A percentile compares a stretch with the other conserved stretches of the same genome.
Evolutionary conservation across 1,140 invertebrate genomes (phyloP).

Genomic region (Diploscapter pachys): DNA sequence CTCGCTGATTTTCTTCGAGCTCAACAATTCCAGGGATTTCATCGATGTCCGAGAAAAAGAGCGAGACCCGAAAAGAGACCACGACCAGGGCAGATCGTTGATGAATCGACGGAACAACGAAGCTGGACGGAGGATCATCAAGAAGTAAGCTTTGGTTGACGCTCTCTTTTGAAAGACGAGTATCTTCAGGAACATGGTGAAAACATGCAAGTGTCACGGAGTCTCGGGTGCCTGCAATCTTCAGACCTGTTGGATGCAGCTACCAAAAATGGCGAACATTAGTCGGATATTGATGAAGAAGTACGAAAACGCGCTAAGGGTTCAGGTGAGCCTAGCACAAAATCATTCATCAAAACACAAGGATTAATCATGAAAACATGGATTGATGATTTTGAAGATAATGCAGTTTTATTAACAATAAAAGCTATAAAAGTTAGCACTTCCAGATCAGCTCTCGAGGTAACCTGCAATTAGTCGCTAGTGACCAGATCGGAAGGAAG

Average conservation of each 20-base stretch:
- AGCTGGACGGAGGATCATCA: conserved; percentile 17
- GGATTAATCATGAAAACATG: too few relatives aligned
- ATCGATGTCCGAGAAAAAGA: conserved; percentile 44
- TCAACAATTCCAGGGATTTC: conserved; percentile 29
- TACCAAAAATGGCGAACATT: conserved; percentile 78
- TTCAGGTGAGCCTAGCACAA: conserved; percentile 61
- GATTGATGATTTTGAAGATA: background rate
- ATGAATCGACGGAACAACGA: conserved; percentile 46
- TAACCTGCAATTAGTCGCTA: conserved; percentile 35
- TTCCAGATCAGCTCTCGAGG: conserved; percentile 34
- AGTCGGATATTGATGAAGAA: conserved; percentile 68
- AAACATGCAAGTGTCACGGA: conserved; percentile 74
- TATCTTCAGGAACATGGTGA: conserved; percentile 40
- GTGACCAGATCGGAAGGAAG: conserved; percentile 32
- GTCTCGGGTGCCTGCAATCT: conserved; percentile 90
- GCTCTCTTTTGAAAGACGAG: conserved; percentile 12
- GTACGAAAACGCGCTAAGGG: conserved; percentile 60
- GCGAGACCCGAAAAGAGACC: conserved; percentile 32
- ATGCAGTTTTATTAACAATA: background rate
- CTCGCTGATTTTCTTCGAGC: background rate
- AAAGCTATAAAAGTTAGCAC: too few relatives aligned
- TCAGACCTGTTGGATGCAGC: conserved; percentile 87
- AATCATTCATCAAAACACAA: background rate
- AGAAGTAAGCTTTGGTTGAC: too few relatives aligned
- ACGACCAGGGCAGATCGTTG: conserved; percentile 39